phyloP scores from a whole-genome alignment of 2,797 vertebrate species.

The Gallinago nigripennis region DNA sequence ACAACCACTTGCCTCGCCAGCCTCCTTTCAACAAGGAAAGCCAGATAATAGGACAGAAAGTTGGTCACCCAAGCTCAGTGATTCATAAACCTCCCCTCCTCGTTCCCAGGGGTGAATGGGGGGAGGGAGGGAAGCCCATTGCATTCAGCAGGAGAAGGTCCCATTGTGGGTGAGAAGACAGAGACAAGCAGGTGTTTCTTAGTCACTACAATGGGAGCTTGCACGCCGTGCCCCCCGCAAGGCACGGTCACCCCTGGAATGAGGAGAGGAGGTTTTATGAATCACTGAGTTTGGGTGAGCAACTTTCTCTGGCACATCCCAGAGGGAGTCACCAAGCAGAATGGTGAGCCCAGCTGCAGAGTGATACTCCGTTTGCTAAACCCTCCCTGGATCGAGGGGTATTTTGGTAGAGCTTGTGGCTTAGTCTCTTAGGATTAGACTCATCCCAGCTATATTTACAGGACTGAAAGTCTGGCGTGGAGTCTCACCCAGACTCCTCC shows the following conservation, averaged over 20 bases:
- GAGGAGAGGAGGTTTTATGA: not conserved
- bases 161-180: not conserved
- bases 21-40: not conserved
- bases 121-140: not conserved
- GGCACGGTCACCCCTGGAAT: not conserved
- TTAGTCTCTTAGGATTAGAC: not conserved
- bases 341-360: not conserved
- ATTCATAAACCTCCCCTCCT: not conserved
- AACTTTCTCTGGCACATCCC: not conserved
- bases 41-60: not conserved
- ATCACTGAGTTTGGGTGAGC: not conserved
- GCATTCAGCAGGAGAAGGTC: not conserved
- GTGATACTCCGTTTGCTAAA: not conserved
- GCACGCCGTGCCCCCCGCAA: fast-evolving
- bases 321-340: not conserved
- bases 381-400: not conserved
- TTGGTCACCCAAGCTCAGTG: not conserved
- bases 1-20: not conserved
- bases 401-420: not conserved
- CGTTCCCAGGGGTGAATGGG: not conserved
- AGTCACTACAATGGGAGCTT: fast-evolving
- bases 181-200: not conserved
- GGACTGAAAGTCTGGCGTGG: not conserved
- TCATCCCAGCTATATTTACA: constrained; percentile 2
- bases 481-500: not conserved